Base-by-base conservation (phyloP, 1,140 invertebrate genomes). In the Streblospio benedicti region DNA sequence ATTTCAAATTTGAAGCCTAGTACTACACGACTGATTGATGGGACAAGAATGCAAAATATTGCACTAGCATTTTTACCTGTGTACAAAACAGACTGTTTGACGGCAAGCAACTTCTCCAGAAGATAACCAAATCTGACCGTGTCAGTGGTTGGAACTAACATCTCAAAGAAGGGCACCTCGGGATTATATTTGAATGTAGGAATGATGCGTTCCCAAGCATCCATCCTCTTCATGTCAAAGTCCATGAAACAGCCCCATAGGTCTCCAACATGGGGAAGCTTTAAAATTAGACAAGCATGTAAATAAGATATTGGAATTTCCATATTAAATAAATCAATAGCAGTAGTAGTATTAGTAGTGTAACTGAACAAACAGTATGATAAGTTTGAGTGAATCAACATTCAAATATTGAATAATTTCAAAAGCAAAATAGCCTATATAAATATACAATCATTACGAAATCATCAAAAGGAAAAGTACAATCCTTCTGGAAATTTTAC, bases 181-280 rank as follows among this genome's bases (percentile, higher is more conserved):
- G 69, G 70, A 62, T 77, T 80, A 67, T 89, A 93, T 1, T 75
- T 65, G 70, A 91, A 93, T 2, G 72, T 57, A 0, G 89, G 85
- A 61, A 88, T 85, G 12, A 90, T 85, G 50, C 84, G 85, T 18
- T 81, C 79, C 90, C 90, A 93, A 1, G 80, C 69, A 62, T 90
- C 87, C 69, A 91, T 79, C 38, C 82, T 78, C 52, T 83, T 81
- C 6, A 76, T 79, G 56, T 83, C 80, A 45, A 85, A 79, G 71
- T 91, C 85, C 63, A 90, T 81, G 59, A 81, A 89, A 62, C 86
- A 83, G 58, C 84, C 83, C 85, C 88, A 91, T 35, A 92, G 73
- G 61, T 87, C 83, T 12, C 80, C 80, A 32, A 76, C 71, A 4
- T 73, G 41, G 43, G 85, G 85, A 27, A 86, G 73, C 64, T 85